phyloP scores from a whole-genome alignment of 1,140 invertebrate genomes.

The Bombus sibiricus region DNA sequence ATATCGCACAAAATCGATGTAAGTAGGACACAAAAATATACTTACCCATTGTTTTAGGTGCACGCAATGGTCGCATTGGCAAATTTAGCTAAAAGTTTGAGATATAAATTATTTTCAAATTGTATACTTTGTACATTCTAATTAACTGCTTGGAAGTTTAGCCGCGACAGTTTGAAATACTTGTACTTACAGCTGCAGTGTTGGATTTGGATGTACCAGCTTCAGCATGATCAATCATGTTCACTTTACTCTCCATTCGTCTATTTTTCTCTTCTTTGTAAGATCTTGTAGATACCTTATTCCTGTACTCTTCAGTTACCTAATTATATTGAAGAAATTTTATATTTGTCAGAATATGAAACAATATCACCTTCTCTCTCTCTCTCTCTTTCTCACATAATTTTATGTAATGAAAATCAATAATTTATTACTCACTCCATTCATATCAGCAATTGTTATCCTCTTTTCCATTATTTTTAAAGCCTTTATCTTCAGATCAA shows the following conservation, averaged over 20 bases:
- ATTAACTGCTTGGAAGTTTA: not conserved
- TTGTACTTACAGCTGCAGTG: not conserved
- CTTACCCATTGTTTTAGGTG: conserved; percentile 41
- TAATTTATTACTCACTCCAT: conserved; percentile 57
- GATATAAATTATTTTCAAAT: conserved; percentile 10
- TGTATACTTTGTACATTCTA: not conserved
- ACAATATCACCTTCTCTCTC: not conserved
- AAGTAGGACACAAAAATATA: not conserved
- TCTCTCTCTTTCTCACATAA: not conserved
- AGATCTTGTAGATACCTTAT: conserved; percentile 53
- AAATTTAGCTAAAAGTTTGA: conserved; percentile 19
- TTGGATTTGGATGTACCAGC: not conserved
- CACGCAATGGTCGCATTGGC: conserved; percentile 23
- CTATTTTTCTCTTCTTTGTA: conserved; percentile 54
- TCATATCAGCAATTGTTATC: conserved; percentile 29
- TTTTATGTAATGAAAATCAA: not conserved
- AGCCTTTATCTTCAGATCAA: not conserved
- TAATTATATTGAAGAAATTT: conserved; percentile 34
- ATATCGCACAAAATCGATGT: not conserved
- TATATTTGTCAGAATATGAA: conserved; percentile 13
- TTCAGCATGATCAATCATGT: conserved; percentile 56
- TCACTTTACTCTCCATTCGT: conserved; percentile 12
- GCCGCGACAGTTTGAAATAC: not conserved
- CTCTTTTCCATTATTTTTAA: not conserved
- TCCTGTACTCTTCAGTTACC: conserved; percentile 59